Percentiles rank a stretch among this genome's conserved stretches.
Evolutionary conservation across 2,113 vertebrate genomes (phyloP).

Genomic region (Centropus unirufus): DNA sequence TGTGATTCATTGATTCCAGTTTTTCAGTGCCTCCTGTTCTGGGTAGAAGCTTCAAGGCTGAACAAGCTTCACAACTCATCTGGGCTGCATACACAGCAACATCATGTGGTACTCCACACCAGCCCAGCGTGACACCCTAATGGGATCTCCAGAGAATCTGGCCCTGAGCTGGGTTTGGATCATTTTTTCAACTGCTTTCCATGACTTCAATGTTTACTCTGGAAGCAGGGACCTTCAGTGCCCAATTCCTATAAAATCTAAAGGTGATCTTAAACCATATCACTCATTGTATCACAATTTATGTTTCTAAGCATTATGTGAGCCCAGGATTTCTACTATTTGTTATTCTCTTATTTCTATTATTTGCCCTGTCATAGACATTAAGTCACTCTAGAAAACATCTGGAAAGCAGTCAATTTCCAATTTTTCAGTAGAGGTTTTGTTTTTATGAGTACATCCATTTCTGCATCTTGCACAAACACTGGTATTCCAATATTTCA

Average conservation of each 20-base stretch:
- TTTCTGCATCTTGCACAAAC: background rate
- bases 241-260: background rate
- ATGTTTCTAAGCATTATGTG: background rate
- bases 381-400: background rate
- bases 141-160: fast-evolving
- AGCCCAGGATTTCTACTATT: constrained; percentile 14
- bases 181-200: background rate
- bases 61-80: background rate
- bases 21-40: background rate
- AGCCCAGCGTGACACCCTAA: fast-evolving
- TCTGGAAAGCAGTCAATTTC: background rate
- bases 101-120: background rate
- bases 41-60: background rate
- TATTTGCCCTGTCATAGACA: background rate
- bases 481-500: background rate
- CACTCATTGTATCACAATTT: background rate
- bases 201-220: background rate
- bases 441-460: background rate
- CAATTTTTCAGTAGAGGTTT: background rate
- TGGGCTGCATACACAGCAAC: background rate
- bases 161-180: background rate
- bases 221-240: background rate
- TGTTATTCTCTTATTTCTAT: background rate
- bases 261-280: background rate
- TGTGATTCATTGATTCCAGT: fast-evolving